Conservation (phyloP, 1,140 invertebrate genomes). For the Scaptomyza pallida region DNA sequence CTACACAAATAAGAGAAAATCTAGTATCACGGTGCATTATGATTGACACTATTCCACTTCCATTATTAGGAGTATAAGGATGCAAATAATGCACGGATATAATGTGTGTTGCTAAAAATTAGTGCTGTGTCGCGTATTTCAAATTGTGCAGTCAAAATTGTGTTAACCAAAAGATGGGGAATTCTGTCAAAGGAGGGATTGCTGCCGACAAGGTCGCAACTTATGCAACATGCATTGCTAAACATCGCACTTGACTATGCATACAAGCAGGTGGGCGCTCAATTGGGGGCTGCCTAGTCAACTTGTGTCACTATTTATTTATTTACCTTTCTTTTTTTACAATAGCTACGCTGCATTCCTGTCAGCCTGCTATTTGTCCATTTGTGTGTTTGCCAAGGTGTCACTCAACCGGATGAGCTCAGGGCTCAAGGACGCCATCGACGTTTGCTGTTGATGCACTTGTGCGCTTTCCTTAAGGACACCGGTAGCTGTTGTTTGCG, state of each 20-base stretch:
- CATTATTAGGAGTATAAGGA: no score
- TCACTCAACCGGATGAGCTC: slow-evolving; percentile 63
- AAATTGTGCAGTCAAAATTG: no score
- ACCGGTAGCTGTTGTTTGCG: slow-evolving; percentile 60
- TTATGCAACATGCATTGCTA: slow-evolving; percentile 52
- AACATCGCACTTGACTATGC: slow-evolving; percentile 77
- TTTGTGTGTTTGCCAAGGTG: slow-evolving; percentile 62
- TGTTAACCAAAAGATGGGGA: no score
- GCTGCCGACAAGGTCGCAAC: slow-evolving; percentile 15
- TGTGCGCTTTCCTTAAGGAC: slow-evolving; percentile 56
- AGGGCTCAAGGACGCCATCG: slow-evolving; percentile 55
- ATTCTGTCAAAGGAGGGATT: not conserved
- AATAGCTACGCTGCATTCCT: slow-evolving; percentile 11
- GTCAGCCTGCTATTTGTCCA: slow-evolving; percentile 19
- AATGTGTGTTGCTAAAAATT: no score
- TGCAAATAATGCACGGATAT: no score
- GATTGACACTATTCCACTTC: no score
- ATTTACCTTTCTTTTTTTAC: no score
- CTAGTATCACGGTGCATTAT: no score
- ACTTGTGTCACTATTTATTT: slow-evolving; percentile 65
- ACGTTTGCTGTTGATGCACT: slow-evolving; percentile 43
- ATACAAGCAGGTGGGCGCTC: slow-evolving; percentile 62
- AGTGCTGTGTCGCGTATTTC: no score
- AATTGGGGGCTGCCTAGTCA: slow-evolving; percentile 25
- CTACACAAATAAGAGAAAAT: not conserved